Conservation (phyloP, 2,888 invertebrate species). For the Thymelicus lineola region DNA sequence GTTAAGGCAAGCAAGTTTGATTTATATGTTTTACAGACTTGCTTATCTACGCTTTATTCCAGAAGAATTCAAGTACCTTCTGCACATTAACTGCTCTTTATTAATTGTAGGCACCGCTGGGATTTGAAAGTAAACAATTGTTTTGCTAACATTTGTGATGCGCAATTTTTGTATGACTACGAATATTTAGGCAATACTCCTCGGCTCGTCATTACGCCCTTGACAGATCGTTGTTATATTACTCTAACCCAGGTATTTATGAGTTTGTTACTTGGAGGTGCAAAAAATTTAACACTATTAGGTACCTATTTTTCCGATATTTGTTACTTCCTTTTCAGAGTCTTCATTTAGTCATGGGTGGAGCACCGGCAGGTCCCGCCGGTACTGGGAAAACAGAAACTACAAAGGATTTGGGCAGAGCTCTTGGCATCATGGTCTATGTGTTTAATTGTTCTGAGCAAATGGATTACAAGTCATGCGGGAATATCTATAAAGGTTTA, state of each 20-base stretch:
- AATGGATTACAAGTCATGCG: conserved; percentile 98
- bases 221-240: conserved; percentile 98
- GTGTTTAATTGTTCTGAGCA: conserved; percentile 99
- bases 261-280: neutral
- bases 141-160: conserved; percentile 97
- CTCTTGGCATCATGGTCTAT: conserved; percentile 97
- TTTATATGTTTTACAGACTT: neutral
- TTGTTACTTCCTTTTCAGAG: conserved; percentile 79
- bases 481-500: conserved; percentile 96
- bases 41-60: neutral
- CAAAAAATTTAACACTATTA: neutral
- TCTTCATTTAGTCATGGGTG: conserved; percentile 96
- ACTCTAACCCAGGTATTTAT: conserved; percentile 92
- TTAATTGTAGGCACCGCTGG: conserved; percentile 88
- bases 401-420: conserved; percentile 97
- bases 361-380: conserved; percentile 98
- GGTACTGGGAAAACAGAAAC: conserved; percentile 99
- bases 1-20: conserved; percentile 82
- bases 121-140: conserved; percentile 92
- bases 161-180: conserved; percentile 95
- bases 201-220: conserved; percentile 96
- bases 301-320: neutral
- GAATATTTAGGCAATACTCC: conserved; percentile 98
- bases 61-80: neutral
- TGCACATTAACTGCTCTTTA: neutral